Base-by-base conservation (phyloP, 2,888 invertebrate species). In the Schrankia costaestrigalis region DNA sequence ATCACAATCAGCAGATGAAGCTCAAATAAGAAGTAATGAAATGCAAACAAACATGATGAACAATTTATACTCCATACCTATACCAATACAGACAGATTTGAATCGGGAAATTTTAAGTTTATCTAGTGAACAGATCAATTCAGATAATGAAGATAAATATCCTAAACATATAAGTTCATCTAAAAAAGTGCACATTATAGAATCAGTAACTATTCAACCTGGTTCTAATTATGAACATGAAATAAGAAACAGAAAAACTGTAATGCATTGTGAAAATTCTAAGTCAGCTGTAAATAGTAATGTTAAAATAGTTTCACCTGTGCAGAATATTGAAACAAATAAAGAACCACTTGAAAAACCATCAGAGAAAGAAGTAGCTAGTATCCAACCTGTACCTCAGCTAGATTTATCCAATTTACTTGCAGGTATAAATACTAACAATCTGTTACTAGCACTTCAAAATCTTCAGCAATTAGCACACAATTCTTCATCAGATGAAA, bases 341-440 rank as follows among this genome's bases (percentile, higher is more conserved):
- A 30, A 37, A 33, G 34, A 34, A 2, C 6, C 11, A 23, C 3
- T 21, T 28, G 46, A 56, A 21, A 15, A 40, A 21, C 7, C 15
- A 26, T 3, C 12, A 24, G 35, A 43, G 23, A 25, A 35, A 3
- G 38, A 38, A 24, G 14, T 35, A 18, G 25, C 52, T 11, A 18
- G 46, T 2, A 39, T 62, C 7, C 65, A 67, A 46, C 25, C 50
- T 10, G 64, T 6, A 7, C 2, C 2, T 25, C 13, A 25, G n/a
- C 1, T 81, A 11, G 78, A 86, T 58, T 46, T 86, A 7, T 57
- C 79, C 5, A 75, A 69, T 54, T 52, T 89, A 34, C 54, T 88
- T 18, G 59, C 78, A 25, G 77, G 78, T 12, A 83, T 89, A 35
- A 84, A 89, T 44, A 77, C 89, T 11, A 77, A 80, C 41, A 77